phyloP scores from a whole-genome alignment of 2,113 vertebrate genomes.

The Notarius quadriscutis region DNA sequence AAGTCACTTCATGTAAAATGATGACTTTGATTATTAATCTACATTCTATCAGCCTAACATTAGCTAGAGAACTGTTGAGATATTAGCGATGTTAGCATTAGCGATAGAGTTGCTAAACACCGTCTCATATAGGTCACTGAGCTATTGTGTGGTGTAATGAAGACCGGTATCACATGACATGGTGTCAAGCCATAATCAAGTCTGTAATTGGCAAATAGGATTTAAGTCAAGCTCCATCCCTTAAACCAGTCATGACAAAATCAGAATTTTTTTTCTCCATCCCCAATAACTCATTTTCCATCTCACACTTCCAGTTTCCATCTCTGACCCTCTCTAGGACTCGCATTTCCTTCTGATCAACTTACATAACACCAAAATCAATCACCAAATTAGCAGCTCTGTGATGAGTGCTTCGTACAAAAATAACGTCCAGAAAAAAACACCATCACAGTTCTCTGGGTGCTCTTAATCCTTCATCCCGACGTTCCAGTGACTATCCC shows the following conservation, averaged over 20 bases:
- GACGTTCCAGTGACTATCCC: slow-evolving; percentile 1
- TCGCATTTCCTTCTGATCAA: neutral
- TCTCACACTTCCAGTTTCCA: neutral
- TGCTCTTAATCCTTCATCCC: neutral
- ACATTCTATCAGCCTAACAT: neutral
- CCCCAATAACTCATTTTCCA: neutral
- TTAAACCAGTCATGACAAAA: neutral
- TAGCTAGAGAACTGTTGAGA: neutral
- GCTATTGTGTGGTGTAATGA: neutral
- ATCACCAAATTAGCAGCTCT: neutral
- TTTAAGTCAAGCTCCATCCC: too few relatives aligned
- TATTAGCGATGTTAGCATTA: neutral
- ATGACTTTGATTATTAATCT: neutral
- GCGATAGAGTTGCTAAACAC: neutral
- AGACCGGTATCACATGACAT: too few relatives aligned
- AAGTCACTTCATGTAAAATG: neutral
- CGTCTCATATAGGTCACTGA: neutral
- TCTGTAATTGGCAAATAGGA: neutral
- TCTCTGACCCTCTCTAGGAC: neutral
- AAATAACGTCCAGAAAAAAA: neutral
- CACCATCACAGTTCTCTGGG: neutral
- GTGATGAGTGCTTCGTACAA: neutral
- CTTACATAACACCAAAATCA: slow-evolving; percentile 11
- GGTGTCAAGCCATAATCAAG: neutral
- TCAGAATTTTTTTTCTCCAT: neutral